Evolutionary conservation across 2,113 vertebrate genomes (phyloP).

Genomic region (Oryzias woworae): DNA sequence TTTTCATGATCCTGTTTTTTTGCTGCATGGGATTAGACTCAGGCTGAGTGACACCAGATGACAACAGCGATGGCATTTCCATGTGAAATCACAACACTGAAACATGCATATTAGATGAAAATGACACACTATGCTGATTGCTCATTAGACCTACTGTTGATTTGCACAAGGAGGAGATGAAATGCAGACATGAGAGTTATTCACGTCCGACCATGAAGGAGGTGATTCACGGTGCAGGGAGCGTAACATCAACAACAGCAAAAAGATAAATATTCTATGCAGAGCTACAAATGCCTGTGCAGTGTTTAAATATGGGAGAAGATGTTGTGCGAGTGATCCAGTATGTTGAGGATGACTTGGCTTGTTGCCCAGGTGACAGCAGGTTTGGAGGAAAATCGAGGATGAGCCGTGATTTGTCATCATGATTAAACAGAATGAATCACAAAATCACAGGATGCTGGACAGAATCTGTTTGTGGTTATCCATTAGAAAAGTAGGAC

Average conservation of each 20-base stretch:
- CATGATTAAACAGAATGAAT: slow-evolving; percentile 29
- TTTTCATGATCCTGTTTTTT: slow-evolving; percentile 22
- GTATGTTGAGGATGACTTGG: slow-evolving; percentile 18
- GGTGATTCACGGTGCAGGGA: background rate
- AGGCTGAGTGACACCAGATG: slow-evolving; percentile 28
- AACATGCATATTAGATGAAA: slow-evolving; percentile 42
- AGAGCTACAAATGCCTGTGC: slow-evolving; percentile 9
- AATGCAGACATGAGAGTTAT: slow-evolving; percentile 39
- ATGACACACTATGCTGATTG: slow-evolving; percentile 44
- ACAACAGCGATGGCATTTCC: slow-evolving; percentile 21
- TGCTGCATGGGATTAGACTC: slow-evolving; percentile 33
- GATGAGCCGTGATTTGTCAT: slow-evolving; percentile 18
- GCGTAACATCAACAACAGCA: slow-evolving; percentile 20
- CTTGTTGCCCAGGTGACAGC: slow-evolving; percentile 17
- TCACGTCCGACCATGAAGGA: slow-evolving; percentile 10
- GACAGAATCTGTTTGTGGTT: slow-evolving; percentile 20
- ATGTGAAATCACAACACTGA: slow-evolving; percentile 36
- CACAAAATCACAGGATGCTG: slow-evolving; percentile 4
- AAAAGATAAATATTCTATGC: slow-evolving; percentile 16
- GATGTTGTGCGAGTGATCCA: slow-evolving; percentile 33
- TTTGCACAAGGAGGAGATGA: slow-evolving; percentile 38
- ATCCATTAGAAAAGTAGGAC: slow-evolving; percentile 23
- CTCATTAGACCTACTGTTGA: slow-evolving; percentile 45
- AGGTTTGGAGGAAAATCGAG: slow-evolving; percentile 1
- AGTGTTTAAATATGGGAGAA: slow-evolving; percentile 26